These are phyloP conservation scores for Thecophora atra DNA, from an alignment of 2,888 invertebrate species.

Conservation along the genomic window DNA sequence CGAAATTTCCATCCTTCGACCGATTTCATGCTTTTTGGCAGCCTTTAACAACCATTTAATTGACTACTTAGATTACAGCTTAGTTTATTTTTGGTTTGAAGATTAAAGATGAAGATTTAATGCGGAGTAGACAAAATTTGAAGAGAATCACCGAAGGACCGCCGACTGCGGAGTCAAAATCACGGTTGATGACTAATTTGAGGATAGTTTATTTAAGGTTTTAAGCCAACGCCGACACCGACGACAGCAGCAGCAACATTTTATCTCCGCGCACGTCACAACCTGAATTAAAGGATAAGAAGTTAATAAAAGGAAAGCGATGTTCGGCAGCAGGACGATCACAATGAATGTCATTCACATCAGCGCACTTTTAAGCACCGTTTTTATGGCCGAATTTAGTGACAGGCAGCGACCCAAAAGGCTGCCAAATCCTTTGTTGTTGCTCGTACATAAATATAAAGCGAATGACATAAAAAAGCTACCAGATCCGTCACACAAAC, in stretches of 20 bases:
- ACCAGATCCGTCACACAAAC: constrained; percentile 20
- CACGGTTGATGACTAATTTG: neutral
- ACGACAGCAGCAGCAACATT: constrained; percentile 3
- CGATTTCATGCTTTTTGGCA: too few species aligned
- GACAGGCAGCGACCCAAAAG: constrained; percentile 30
- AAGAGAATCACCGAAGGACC: neutral
- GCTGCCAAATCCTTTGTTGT: neutral
- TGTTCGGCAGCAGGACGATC: constrained; percentile 10
- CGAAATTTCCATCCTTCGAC: too few species aligned
- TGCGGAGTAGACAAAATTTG: neutral
- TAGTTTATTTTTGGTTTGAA: neutral
- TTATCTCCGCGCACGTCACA: neutral
- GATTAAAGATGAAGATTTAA: neutral
- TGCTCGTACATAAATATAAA: constrained; percentile 33
- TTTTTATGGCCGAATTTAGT: constrained; percentile 35
- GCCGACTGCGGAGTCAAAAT: neutral
- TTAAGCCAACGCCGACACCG: neutral
- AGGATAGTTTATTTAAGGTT: neutral
- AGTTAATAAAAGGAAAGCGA: constrained; percentile 36
- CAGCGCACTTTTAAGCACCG: constrained; percentile 20
- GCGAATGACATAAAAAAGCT: constrained; percentile 31
- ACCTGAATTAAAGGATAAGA: constrained; percentile 22
- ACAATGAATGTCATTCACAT: constrained; percentile 32
- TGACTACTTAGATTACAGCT: neutral
- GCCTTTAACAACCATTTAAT: neutral